Conservation (phyloP, 2,888 invertebrate genomes). For the Tetragonula carbonaria region DNA sequence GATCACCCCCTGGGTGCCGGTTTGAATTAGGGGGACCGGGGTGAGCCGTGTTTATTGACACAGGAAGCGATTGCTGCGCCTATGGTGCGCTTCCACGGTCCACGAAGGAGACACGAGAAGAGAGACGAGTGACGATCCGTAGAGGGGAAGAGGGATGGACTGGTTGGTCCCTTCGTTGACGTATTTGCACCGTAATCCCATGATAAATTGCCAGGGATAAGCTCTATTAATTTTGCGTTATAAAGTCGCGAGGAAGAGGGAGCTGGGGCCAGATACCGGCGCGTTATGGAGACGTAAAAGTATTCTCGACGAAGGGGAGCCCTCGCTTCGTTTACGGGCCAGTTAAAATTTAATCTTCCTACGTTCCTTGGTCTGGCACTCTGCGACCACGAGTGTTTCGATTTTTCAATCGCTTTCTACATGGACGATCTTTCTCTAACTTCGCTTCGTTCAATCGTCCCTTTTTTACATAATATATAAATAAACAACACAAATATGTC, state of each 20-base stretch:
- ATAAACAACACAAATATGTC: no score
- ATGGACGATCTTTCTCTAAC: no score
- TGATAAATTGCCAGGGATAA: slow-evolving; percentile 82
- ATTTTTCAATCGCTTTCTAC: no score
- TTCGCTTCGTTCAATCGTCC: no score
- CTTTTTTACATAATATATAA: no score
- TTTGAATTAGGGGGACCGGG: slow-evolving; percentile 73
- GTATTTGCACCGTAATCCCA: slow-evolving; percentile 83
- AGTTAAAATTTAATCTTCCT: slow-evolving; percentile 53
- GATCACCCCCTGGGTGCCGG: slow-evolving; percentile 71
- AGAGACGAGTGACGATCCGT: slow-evolving; percentile 11
- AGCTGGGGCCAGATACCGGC: slow-evolving; percentile 34
- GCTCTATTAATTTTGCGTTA: slow-evolving; percentile 84
- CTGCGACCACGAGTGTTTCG: no score
- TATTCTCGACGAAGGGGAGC: slow-evolving; percentile 50
- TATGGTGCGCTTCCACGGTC: slow-evolving; percentile 22
- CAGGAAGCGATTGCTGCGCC: slow-evolving; percentile 82
- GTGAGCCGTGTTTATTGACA: slow-evolving; percentile 82
- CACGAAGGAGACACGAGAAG: slow-evolving; percentile 31
- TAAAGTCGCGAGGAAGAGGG: slow-evolving; percentile 71
- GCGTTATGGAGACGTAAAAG: slow-evolving; percentile 68
- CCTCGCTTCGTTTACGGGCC: slow-evolving; percentile 43
- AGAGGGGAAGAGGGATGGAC: slow-evolving; percentile 41
- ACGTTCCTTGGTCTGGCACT: no score
- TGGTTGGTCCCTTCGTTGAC: slow-evolving; percentile 67